Evolutionary conservation across 2,113 vertebrate species (phyloP).

Genomic region (Mastomys coucha): DNA sequence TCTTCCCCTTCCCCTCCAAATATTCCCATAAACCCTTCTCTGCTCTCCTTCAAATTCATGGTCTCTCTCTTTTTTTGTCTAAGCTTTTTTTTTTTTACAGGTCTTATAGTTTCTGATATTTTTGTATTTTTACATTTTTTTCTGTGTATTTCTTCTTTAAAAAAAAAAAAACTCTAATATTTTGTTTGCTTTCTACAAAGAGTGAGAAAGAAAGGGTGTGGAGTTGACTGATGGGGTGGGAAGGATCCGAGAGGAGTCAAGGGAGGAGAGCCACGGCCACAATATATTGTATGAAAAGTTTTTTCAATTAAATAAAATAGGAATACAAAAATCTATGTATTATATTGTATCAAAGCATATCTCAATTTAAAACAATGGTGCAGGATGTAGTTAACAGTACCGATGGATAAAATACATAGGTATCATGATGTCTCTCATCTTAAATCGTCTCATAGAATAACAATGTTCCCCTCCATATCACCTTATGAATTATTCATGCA

Average conservation of each 20-base stretch:
- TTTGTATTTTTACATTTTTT: background rate
- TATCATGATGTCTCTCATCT: conserved; percentile 11
- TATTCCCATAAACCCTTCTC: background rate
- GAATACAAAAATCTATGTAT: background rate
- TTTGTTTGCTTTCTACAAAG: background rate
- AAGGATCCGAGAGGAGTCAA: background rate
- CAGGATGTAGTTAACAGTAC: background rate
- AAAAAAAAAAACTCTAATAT: background rate
- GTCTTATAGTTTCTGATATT: background rate
- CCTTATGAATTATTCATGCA: background rate
- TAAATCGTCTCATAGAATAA: conserved; percentile 8
- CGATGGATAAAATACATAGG: conserved; percentile 22
- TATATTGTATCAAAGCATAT: conserved; percentile 46
- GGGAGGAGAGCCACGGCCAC: background rate
- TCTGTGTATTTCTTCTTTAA: background rate
- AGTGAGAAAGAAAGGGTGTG: background rate
- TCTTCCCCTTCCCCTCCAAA: background rate
- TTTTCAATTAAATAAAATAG: background rate
- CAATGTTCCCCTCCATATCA: rapidly evolving
- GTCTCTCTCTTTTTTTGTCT: background rate
- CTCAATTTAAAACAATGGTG: conserved; percentile 1
- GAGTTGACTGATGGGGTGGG: background rate
- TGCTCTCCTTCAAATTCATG: background rate
- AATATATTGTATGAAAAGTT: background rate
- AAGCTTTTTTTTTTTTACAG: background rate